Conservation (phyloP, 2,797 vertebrate genomes). For the Fratercula arctica region DNA sequence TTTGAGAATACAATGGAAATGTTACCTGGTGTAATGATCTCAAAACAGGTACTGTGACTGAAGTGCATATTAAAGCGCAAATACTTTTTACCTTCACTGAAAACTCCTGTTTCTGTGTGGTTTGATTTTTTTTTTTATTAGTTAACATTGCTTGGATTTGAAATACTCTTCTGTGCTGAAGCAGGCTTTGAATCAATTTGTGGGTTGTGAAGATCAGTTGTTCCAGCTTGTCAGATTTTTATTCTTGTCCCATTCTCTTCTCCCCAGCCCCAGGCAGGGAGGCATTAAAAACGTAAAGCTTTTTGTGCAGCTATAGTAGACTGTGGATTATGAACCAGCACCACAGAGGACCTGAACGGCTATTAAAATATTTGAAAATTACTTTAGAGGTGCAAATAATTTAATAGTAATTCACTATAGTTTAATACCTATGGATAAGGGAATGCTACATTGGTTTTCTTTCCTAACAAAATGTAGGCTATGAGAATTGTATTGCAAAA, state of each 20-base stretch:
- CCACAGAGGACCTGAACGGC: neutral
- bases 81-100: constrained; percentile 55
- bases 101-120: neutral
- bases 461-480: neutral
- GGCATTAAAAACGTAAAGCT: neutral
- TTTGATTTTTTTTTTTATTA: neutral
- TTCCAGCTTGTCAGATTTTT: neutral
- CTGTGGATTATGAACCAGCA: neutral
- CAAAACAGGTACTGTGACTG: constrained; percentile 57
- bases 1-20: constrained; percentile 24
- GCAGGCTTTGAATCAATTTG: neutral
- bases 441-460: neutral
- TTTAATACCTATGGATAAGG: neutral
- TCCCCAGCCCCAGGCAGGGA: neutral
- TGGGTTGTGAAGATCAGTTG: neutral
- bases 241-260: neutral
- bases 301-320: neutral
- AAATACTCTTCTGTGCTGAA: neutral
- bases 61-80: constrained; percentile 70
- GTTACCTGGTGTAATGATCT: constrained; percentile 58
- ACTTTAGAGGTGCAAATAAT: neutral
- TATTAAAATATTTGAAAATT: neutral
- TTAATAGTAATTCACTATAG: neutral
- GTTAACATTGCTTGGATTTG: neutral
- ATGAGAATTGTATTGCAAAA: neutral